A percentile compares a stretch with the other conserved stretches of the same genome.
These are phyloP conservation scores for Bovichtus variegatus DNA, from an alignment of 2,797 vertebrate species.

Conservation along the genomic window DNA sequence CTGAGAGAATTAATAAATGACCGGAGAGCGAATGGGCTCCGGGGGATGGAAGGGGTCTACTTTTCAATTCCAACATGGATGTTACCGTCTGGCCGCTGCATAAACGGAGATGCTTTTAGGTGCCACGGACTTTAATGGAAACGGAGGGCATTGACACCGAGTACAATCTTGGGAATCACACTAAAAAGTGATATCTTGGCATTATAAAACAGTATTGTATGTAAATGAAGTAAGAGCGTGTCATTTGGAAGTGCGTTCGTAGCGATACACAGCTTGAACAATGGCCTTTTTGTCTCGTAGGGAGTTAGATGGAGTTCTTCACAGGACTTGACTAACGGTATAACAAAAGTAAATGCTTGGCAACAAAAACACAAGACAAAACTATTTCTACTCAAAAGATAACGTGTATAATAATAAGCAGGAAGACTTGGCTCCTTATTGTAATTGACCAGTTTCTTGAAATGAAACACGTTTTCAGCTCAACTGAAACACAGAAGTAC, in stretches of 20 bases:
- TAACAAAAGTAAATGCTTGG: not conserved
- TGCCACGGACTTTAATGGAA: constrained; percentile 29
- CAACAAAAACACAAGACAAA: constrained; percentile 2
- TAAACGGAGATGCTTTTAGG: constrained; percentile 50
- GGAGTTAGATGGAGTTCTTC: constrained; percentile 3
- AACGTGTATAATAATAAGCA: constrained; percentile 8
- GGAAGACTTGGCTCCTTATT: constrained; percentile 5
- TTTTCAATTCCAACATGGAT: constrained; percentile 39
- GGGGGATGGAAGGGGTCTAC: constrained; percentile 28
- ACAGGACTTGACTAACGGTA: not conserved
- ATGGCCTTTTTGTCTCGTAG: constrained; percentile 13
- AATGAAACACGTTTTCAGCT: constrained; percentile 48
- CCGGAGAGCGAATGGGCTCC: constrained; percentile 43
- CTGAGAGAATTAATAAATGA: constrained; percentile 65
- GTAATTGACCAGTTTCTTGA: constrained; percentile 29
- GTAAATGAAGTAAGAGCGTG: not conserved
- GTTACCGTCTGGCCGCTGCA: constrained; percentile 48
- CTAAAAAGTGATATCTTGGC: constrained; percentile 23
- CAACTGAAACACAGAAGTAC: constrained; percentile 38
- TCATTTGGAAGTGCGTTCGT: not conserved
- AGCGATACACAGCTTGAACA: not conserved
- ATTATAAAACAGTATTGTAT: constrained; percentile 28
- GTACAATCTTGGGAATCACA: constrained; percentile 31
- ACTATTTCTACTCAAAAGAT: not conserved
- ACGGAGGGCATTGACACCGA: constrained; percentile 31